Evolutionary conservation across 2,888 invertebrate genomes (phyloP), one percentile per base, ranked within the genome.

Genomic region (Drosophila infuscata): DNA sequence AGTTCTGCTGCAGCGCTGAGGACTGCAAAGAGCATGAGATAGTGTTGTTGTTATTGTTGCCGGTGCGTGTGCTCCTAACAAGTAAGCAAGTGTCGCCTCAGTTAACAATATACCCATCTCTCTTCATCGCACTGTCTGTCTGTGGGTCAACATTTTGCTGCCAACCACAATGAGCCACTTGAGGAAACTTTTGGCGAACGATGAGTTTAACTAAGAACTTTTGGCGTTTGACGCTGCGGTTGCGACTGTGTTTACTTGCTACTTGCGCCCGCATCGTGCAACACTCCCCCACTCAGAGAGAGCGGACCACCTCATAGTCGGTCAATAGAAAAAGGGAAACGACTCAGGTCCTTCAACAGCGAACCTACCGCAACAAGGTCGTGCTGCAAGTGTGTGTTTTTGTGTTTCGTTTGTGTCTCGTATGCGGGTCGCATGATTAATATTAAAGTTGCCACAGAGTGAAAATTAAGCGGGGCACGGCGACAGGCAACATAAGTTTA

Each of bases 151-250:
- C 83, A 88, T 83, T 85, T 83, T 78, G 61, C 58, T 82, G 78
- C 68, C 71, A 85, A 83, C 88, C 85, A 86, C 85, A 85, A 85
- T 86, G 85, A 85, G 85, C 85, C 88, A 84, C 86, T 85, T 84
- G 80, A 79, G 88, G 65, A 87, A 89, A 87, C 74, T 87, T 85
- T 78, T 49, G 67, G 70, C 53, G 53, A 76, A 74, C 81, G 75
- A 78, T 72, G 88, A 89, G 84, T 84, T 89, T 89, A 82, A 83
- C 85, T 81, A 83, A 89, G 87, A 89, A 89, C 88, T 87, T 89
- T 87, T 88, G 83, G 80, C 88, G 85, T 88, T 88, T 88, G 85
- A 70, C 78, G 80, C 70, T 77, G 73, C 67, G 76, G 80, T 53
- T 67, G 67, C 61, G 17, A 66, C 66, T n/a, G 20, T 36, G 49